These are phyloP conservation scores for Caenorhabditis japonica DNA, from an alignment of 2,888 invertebrate genomes.

Conservation along the genomic window DNA sequence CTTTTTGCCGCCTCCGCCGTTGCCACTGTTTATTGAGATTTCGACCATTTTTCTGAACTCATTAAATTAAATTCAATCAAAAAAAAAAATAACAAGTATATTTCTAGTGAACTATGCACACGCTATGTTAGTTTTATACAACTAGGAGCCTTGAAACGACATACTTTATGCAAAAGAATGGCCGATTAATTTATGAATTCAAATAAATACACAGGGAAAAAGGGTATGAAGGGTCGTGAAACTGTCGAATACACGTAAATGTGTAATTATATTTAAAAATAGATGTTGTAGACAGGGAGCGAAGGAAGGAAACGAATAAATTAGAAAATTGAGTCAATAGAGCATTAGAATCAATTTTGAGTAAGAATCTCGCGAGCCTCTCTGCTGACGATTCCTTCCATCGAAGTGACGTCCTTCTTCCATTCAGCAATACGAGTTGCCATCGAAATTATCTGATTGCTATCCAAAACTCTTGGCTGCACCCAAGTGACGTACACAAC, in stretches of 20 bases:
- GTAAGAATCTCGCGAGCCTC: conserved; percentile 87
- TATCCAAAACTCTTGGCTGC: conserved; percentile 86
- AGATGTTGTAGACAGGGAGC: conserved; percentile 1
- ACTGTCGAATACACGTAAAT: conserved; percentile 28
- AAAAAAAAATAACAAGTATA: conserved; percentile 15
- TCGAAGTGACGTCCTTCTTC: conserved; percentile 85
- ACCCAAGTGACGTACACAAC: conserved; percentile 89
- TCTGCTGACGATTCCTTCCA: conserved; percentile 85
- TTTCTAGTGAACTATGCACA: conserved; percentile 13
- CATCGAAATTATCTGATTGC: conserved; percentile 84
- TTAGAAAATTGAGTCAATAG: conserved; percentile 1
- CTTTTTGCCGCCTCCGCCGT: conserved; percentile 11
- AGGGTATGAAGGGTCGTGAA: conserved; percentile 21
- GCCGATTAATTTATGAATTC: conserved; percentile 33
- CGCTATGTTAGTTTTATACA: conserved; percentile 30
- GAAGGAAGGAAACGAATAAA: conserved; percentile 16
- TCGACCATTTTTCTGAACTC: conserved; percentile 20
- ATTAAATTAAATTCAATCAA: not conserved
- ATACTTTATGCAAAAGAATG: conserved; percentile 15
- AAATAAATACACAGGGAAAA: conserved; percentile 42
- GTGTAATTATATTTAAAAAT: conserved; percentile 29
- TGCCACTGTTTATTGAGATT: conserved; percentile 18
- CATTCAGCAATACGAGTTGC: conserved; percentile 84
- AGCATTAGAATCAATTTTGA: conserved; percentile 57
- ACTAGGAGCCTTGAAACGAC: not conserved